Evolutionary conservation across 2,113 vertebrate genomes (phyloP).

Genomic region (Platycercus adscitus): DNA sequence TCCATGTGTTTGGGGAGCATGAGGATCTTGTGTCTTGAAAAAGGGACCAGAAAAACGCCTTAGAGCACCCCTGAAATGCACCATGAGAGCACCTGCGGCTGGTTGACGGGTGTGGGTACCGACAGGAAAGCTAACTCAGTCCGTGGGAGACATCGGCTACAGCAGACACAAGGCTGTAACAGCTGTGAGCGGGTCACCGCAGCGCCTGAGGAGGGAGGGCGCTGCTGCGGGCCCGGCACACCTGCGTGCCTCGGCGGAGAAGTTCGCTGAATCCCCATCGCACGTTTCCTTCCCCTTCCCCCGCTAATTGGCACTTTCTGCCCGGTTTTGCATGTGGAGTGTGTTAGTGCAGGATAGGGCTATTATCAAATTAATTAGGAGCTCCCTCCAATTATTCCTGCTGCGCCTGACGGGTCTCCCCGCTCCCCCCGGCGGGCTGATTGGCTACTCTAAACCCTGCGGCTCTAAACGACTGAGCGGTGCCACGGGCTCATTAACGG

Average conservation of each 20-base stretch:
- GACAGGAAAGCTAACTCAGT: fast-evolving
- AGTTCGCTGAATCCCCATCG: not conserved
- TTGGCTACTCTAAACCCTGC: not conserved
- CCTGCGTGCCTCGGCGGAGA: not conserved
- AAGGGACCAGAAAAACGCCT: not conserved
- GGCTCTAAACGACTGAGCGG: not conserved
- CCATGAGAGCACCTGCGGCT: not conserved
- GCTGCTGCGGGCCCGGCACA: not conserved
- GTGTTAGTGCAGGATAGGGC: constrained; percentile 40
- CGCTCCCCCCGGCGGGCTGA: not conserved
- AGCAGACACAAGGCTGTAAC: not conserved
- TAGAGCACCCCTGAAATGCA: not conserved
- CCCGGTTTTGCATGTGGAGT: constrained; percentile 40
- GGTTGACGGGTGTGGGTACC: not conserved
- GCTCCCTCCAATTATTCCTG: constrained; percentile 65
- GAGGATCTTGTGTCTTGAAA: not conserved
- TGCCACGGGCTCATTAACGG: not conserved
- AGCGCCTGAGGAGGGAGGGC: fast-evolving
- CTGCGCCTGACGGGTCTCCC: constrained; percentile 45
- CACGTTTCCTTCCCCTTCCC: not conserved
- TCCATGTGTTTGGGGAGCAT: fast-evolving
- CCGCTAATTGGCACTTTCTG: constrained; percentile 48
- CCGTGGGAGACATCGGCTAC: fast-evolving
- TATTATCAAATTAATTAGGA: constrained; percentile 73
- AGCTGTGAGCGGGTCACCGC: fast-evolving